phyloP scores from a whole-genome alignment of 1,140 invertebrate species.

The Drosophila tropicalis region DNA sequence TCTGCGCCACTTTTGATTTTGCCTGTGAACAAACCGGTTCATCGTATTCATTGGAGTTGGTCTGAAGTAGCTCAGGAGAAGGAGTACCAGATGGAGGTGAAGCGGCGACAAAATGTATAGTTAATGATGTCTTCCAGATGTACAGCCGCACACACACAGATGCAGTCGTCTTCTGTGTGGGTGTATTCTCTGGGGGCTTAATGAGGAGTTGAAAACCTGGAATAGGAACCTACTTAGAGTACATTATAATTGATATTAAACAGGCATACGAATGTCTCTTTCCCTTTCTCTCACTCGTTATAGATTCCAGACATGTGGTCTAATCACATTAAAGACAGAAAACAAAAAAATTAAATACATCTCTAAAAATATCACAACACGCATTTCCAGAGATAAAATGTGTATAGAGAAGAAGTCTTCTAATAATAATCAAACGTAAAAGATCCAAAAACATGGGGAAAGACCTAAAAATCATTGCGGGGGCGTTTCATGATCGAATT shows the following conservation, averaged over 20 bases:
- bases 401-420: neutral
- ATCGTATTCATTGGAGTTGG: constrained; percentile 28
- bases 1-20: constrained; percentile 81
- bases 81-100: constrained; percentile 39
- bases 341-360: neutral
- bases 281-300: neutral
- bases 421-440: constrained; percentile 4
- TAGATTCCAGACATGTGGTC: constrained; percentile 10
- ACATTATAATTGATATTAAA: constrained; percentile 2
- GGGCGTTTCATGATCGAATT: constrained; percentile 53
- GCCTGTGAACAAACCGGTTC: constrained; percentile 69
- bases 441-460: constrained; percentile 25
- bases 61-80: constrained; percentile 19
- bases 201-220: neutral
- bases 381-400: neutral
- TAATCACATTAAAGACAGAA: neutral
- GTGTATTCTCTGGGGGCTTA: neutral
- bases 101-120: constrained; percentile 49
- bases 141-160: neutral
- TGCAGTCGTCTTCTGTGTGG: neutral
- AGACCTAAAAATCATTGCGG: constrained; percentile 54
- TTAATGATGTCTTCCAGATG: constrained; percentile 54
- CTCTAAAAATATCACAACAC: neutral
- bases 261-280: neutral
- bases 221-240: neutral